Evolutionary conservation across 53 echinoderm and acorn worm species (phyloP).

Genomic region (Paracentrotus lividus): DNA sequence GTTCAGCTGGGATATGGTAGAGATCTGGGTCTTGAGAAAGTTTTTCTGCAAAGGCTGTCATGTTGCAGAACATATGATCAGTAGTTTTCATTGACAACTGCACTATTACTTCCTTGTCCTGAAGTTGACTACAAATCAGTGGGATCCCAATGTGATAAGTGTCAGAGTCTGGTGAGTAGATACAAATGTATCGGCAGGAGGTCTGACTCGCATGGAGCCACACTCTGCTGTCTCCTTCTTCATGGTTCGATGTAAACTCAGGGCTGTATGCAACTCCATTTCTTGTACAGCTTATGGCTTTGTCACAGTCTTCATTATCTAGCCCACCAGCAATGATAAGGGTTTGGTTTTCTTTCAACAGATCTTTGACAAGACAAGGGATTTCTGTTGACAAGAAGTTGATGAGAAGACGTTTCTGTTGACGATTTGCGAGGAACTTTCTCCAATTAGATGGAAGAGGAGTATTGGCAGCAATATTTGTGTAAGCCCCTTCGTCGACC

Average conservation of each 20-base stretch:
- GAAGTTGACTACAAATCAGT: background rate
- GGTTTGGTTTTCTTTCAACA: conserved; percentile 1
- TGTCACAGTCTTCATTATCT: background rate
- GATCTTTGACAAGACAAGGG: background rate
- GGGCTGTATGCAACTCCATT: background rate
- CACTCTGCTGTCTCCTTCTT: conserved; percentile 75
- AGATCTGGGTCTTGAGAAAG: conserved; percentile 8
- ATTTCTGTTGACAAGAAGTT: conserved; percentile 57
- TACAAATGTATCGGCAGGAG: conserved; percentile 2
- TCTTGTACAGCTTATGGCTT: conserved; percentile 2
- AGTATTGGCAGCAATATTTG: conserved; percentile 13
- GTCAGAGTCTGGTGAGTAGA: conserved; percentile 75
- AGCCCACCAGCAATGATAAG: conserved; percentile 40
- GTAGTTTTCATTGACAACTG: conserved; percentile 2
- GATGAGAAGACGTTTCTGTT: conserved; percentile 53
- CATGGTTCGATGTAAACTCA: conserved; percentile 58
- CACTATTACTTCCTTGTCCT: background rate
- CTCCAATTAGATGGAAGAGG: conserved; percentile 59
- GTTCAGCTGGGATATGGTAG: conserved; percentile 19
- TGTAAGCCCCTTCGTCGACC: conserved; percentile 7
- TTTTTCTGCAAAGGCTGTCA: conserved; percentile 40
- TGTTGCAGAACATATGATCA: conserved; percentile 36
- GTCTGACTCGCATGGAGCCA: conserved; percentile 70
- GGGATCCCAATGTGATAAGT: conserved; percentile 72
- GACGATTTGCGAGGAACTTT: conserved; percentile 50